Percentiles rank a stretch among this genome's conserved stretches.
Evolutionary conservation across 2,888 invertebrate species (phyloP).

Genomic region (Parnassius glacialis): DNA sequence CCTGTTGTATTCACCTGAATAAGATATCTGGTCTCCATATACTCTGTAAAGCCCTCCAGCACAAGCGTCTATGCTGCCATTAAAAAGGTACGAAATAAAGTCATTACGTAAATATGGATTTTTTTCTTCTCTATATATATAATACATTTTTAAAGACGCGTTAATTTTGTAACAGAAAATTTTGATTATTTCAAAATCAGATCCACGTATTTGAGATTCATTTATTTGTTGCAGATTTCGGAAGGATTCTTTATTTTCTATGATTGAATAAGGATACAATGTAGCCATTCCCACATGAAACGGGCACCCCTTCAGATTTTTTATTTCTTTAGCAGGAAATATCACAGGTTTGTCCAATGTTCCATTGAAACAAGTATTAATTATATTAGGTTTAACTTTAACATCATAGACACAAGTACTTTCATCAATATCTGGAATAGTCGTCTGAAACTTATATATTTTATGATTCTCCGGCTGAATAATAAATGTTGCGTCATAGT

Average conservation of each 20-base stretch:
- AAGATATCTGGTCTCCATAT: conserved; percentile 54
- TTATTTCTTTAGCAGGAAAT: conserved; percentile 46
- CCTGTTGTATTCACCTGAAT: conserved; percentile 57
- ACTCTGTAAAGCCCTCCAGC: conserved; percentile 61
- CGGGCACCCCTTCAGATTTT: conserved; percentile 53
- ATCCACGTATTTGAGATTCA: conserved; percentile 40
- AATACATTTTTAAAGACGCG: conserved; percentile 46
- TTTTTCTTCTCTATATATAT: conserved; percentile 44
- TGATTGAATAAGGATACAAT: conserved; percentile 49
- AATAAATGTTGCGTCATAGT: conserved; percentile 46
- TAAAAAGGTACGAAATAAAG: conserved; percentile 47
- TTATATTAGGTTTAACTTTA: conserved; percentile 30
- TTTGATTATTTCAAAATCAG: conserved; percentile 58
- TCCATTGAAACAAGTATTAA: conserved; percentile 47
- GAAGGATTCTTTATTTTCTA: conserved; percentile 39
- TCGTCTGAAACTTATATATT: conserved; percentile 38
- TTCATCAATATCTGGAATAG: conserved; percentile 44
- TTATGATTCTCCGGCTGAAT: conserved; percentile 30
- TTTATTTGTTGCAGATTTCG: conserved; percentile 45
- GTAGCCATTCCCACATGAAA: conserved; percentile 52
- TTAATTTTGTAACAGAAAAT: conserved; percentile 55
- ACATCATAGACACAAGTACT: conserved; percentile 40
- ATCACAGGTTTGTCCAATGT: conserved; percentile 30
- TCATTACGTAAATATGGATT: conserved; percentile 37
- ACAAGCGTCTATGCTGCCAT: conserved; percentile 56